Percentiles rank a stretch among this genome's conserved stretches.
Conservation (phyloP, 2,113 vertebrate genomes). For the Prinia subflava region DNA sequence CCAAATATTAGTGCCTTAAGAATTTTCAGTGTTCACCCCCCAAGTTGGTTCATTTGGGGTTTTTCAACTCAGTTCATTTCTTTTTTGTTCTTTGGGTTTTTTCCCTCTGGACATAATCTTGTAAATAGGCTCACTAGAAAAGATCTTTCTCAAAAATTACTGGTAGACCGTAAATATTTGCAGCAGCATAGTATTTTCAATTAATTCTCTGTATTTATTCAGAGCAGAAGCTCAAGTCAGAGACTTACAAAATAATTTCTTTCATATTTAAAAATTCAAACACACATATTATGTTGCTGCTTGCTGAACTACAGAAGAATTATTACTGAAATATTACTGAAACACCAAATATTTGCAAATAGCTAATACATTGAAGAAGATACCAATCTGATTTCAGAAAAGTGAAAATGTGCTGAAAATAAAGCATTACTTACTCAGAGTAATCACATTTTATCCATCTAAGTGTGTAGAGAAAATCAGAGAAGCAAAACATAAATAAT, state of each 20-base stretch:
- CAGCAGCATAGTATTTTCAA: background rate
- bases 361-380: background rate
- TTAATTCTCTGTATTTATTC: background rate
- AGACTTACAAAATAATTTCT: background rate
- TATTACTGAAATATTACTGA: background rate
- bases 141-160: background rate
- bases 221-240: background rate
- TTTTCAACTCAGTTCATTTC: background rate
- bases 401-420: background rate
- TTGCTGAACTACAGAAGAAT: background rate
- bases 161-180: background rate
- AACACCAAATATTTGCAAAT: background rate
- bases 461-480: background rate
- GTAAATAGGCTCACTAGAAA: background rate
- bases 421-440: background rate
- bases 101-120: background rate
- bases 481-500: background rate
- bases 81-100: background rate
- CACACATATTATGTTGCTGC: background rate
- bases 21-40: background rate
- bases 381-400: background rate
- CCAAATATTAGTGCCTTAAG: background rate
- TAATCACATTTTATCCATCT: background rate
- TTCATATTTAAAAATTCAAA: background rate
- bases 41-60: background rate